These are phyloP conservation scores for Erpetoichthys calabaricus DNA, from an alignment of 2,797 vertebrate species.

Conservation along the genomic window DNA sequence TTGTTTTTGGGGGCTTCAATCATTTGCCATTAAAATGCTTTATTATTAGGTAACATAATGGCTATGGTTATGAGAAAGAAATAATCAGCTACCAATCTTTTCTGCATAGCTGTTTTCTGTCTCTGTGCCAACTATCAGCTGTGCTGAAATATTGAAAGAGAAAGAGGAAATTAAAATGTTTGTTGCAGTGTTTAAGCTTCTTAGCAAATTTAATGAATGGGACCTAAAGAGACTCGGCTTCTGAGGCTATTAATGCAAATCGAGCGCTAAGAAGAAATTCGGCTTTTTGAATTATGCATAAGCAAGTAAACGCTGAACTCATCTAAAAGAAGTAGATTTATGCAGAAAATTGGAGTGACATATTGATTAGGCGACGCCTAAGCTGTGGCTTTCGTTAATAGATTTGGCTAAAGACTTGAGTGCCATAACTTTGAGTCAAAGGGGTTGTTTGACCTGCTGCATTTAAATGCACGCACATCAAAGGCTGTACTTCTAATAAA, in stretches of 20 bases:
- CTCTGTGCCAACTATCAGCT: conserved; percentile 55
- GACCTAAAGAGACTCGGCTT: conserved; percentile 35
- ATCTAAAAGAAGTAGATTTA: conserved; percentile 47
- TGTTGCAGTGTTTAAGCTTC: conserved; percentile 58
- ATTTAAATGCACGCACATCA: too few relatives aligned
- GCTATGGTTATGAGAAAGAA: too few relatives aligned
- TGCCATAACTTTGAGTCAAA: too few relatives aligned
- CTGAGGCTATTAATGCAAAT: conserved; percentile 56
- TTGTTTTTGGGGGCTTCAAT: too few relatives aligned
- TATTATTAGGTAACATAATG: too few relatives aligned
- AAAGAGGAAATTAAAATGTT: conserved; percentile 58
- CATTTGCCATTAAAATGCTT: too few relatives aligned
- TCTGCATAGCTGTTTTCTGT: too few relatives aligned
- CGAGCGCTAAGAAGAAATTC: conserved; percentile 32
- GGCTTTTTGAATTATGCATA: conserved; percentile 56
- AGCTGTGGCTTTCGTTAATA: too few relatives aligned
- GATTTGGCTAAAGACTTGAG: too few relatives aligned
- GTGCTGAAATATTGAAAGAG: conserved; percentile 53
- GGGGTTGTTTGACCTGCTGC: too few relatives aligned
- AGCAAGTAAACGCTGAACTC: conserved; percentile 47
- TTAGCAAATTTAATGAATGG: conserved; percentile 48
- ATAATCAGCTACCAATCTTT: too few relatives aligned
- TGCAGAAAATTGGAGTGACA: conserved; percentile 41
- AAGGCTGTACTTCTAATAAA: too few relatives aligned
- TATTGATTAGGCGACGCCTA: conserved; percentile 36